Base-by-base conservation (phyloP, 2,888 invertebrate genomes). In the Lasioglossum figueresi region DNA sequence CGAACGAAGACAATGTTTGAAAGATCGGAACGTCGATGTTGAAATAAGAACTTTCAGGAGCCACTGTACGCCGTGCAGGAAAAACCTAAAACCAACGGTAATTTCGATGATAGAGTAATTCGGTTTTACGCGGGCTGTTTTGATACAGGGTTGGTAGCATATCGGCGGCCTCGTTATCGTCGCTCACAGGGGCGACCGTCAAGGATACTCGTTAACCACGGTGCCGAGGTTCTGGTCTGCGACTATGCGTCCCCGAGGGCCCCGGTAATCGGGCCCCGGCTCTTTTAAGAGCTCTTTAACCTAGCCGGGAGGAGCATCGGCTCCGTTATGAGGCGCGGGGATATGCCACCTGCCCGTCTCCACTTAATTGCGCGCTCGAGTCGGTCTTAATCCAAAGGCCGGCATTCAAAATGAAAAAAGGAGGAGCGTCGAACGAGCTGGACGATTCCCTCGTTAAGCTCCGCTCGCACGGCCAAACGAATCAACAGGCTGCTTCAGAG, bases 281-380 rank as follows among this genome's bases (percentile, higher is more conserved):
- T 73, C 76, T 80, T 68, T 86, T 84, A 82, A 89, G 85, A 89
- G 83, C 83, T 88, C 80, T 84, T 86, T 84, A 87, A 85, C 86
- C 80, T 70, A 70, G 76, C 73, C 74, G 34, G 66, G 72, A 43
- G 56, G 80, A 77, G 80, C 82, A 74, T 82, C 84, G 85, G 52
- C 72, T 82, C 66, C 63, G 80, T 80, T 82, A 82, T 37, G 80
- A 72, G 71, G 68, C 63, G 63, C 74, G 71, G 71, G 23, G 76
- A 82, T 85, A 68, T 76, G 76, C 87, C 90, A 90, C 84, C 88
- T 91, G 90, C 72, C 79, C 73, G 80, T 85, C 84, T 80, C 75
- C 80, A 74, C 79, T 85, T 91, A 90, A 91, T 90, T 83, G 87
- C 76, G 56, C 63, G 59, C 80, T 71, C 73, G 71, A 74, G 63